Evolutionary conservation across 2,888 invertebrate genomes (phyloP).

Genomic region (Cyclophora albipunctata): DNA sequence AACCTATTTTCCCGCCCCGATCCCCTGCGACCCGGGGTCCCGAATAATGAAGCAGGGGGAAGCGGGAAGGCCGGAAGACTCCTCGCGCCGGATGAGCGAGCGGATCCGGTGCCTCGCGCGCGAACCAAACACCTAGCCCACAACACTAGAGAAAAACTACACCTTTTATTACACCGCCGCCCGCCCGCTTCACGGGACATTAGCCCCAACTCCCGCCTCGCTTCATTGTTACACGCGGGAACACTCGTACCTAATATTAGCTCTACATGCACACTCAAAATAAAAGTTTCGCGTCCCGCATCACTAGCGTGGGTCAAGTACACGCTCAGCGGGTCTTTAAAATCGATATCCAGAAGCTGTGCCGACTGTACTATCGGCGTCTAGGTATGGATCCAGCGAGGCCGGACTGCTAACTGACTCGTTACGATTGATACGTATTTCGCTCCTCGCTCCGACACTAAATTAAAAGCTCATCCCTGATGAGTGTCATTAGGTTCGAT

Average conservation of each 20-base stretch:
- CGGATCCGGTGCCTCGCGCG: constrained; percentile 2
- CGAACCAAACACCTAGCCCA: constrained; percentile 4
- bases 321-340: no score
- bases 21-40: constrained; percentile 59
- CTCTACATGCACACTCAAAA: constrained; percentile 6
- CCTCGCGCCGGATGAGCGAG: constrained; percentile 35
- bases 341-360: no score
- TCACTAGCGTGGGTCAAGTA: no score
- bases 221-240: constrained; percentile 9
- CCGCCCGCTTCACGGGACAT: constrained; percentile 14
- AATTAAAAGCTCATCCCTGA: no score
- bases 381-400: no score
- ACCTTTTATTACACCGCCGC: constrained; percentile 7
- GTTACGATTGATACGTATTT: no score
- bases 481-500: no score
- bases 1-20: constrained; percentile 44
- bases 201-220: constrained; percentile 8
- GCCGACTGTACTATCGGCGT: no score
- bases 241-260: constrained; percentile 4
- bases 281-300: neutral
- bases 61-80: constrained; percentile 50
- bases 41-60: constrained; percentile 56
- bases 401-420: no score
- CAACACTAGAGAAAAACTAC: constrained; percentile 9
- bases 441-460: no score